Evolutionary conservation across 1,140 invertebrate genomes (phyloP).

Genomic region (Acromyrmex charruanus): DNA sequence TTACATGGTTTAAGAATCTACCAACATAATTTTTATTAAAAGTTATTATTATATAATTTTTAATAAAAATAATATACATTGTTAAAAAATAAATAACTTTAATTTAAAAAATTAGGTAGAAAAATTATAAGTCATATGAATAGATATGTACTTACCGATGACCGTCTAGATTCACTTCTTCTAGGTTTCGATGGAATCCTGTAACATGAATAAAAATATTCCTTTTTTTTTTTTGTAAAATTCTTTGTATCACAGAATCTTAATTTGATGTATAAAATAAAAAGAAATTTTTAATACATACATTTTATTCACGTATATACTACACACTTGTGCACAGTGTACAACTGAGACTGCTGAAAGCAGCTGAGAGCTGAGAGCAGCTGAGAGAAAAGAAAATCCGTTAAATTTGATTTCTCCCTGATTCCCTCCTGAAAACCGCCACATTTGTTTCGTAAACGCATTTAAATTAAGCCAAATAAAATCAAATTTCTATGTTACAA

Average conservation of each 20-base stretch:
- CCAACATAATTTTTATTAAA: not conserved
- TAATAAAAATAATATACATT: conserved; percentile 7
- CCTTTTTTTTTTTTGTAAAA: not conserved
- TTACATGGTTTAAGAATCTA: conserved; percentile 79
- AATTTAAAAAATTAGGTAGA: not conserved
- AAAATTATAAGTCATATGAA: not conserved
- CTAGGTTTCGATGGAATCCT: conserved; percentile 60
- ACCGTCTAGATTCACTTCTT: conserved; percentile 64
- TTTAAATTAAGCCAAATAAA: not conserved
- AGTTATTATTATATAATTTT: conserved; percentile 4
- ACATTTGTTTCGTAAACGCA: not conserved
- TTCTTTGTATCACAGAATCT: not conserved
- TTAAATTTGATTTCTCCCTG: not conserved
- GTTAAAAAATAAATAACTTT: not conserved
- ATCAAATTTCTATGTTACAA: too few relatives aligned
- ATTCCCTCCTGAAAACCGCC: not conserved
- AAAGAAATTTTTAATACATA: conserved; percentile 50
- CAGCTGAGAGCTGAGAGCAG: too few relatives aligned
- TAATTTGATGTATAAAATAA: conserved; percentile 4
- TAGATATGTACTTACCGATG: conserved; percentile 64
- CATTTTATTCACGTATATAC: conserved; percentile 48
- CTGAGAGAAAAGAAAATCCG: not conserved
- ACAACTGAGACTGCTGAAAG: too few relatives aligned
- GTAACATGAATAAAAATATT: not conserved
- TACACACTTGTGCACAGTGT: not conserved